Evolutionary conservation across 2,888 invertebrate genomes (phyloP), one percentile per base, ranked within the genome.

Genomic region (Ganaspis brasiliensis): DNA sequence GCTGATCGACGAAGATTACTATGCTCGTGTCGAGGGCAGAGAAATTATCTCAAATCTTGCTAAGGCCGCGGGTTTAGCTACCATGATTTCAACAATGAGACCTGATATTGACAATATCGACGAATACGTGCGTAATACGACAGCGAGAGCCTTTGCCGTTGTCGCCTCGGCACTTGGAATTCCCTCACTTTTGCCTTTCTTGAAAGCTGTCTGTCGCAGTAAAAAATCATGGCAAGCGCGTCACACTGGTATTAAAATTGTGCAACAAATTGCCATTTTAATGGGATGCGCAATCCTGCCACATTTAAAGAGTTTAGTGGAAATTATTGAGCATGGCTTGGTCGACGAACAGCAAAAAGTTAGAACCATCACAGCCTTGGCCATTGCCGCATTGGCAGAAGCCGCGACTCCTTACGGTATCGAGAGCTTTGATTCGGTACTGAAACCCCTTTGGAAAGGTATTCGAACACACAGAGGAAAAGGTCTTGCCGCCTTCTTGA

Each of bases 71-170:
- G 99, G 99, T 75, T 93, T 99, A 75, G 99, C 99, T 3, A 99
- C 99, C 14, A 99, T 99, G 99, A 99, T 99, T 88, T 99, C 99
- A 4, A 99, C 99, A 0, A 99, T 99, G 99, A 94, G 99, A 90
- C 99, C 99, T 0, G 99, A 99, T 93, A 99, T 99, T 87, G 99
- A 99, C 92, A 99, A 99, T 91, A 99, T 99, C 87, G 99, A 99
- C 92, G 99, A 99, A 92, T 99, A 99, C 89, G 99, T 99, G 52
- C 95, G 99, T 90, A 99, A 99, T 92, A 99, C 99, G 0, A 99
- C 99, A 0, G 99, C 99, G 5, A 94, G 99, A 87, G 99, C 99
- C 0, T 99, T 99, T 92, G 99, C 99, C n/a, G 99, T 99, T 0
- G 99, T 99, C 0, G 99, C 99, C 1, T 99, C 99, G 1, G 99